Evolutionary conservation across 2,888 invertebrate genomes (phyloP).

Genomic region (Ormyrus nitidulus): DNA sequence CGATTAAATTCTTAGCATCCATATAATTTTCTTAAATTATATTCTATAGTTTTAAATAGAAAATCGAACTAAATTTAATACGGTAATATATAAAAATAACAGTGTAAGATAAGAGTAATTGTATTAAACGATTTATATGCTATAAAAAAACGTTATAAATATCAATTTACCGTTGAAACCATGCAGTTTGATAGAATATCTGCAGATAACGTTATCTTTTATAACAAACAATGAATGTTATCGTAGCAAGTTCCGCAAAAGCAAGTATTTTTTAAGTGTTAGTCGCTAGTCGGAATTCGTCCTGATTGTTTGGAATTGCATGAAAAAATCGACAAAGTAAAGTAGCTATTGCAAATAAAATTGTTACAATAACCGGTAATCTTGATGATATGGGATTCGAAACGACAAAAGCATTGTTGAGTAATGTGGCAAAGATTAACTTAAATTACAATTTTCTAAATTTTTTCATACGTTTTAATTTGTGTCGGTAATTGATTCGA

Average conservation of each 20-base stretch:
- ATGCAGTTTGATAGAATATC: slow-evolving; percentile 21
- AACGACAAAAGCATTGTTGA: slow-evolving; percentile 75
- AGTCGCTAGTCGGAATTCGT: slow-evolving; percentile 17
- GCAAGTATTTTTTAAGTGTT: slow-evolving; percentile 9
- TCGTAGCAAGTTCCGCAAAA: slow-evolving; percentile 19
- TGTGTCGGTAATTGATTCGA: slow-evolving; percentile 72
- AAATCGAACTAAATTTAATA: not conserved
- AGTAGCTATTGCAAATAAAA: slow-evolving; percentile 60
- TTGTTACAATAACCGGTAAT: slow-evolving; percentile 76
- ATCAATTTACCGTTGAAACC: slow-evolving; percentile 7
- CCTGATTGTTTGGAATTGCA: not conserved
- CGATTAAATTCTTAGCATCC: not conserved
- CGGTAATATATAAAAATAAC: not conserved
- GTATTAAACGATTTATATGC: too few relatives aligned
- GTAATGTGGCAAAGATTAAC: slow-evolving; percentile 71
- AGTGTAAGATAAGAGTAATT: not conserved
- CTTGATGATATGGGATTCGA: slow-evolving; percentile 77
- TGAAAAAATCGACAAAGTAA: slow-evolving; percentile 38
- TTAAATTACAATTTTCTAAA: not conserved
- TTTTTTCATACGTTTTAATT: slow-evolving; percentile 56
- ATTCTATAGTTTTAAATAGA: not conserved
- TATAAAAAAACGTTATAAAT: slow-evolving; percentile 10
- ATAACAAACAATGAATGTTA: slow-evolving; percentile 29
- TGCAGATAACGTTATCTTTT: slow-evolving; percentile 38
- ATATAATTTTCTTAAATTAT: slow-evolving; percentile 4